These are phyloP conservation scores for Pampus argenteus DNA, from an alignment of 2,797 vertebrate genomes.

Conservation along the genomic window DNA sequence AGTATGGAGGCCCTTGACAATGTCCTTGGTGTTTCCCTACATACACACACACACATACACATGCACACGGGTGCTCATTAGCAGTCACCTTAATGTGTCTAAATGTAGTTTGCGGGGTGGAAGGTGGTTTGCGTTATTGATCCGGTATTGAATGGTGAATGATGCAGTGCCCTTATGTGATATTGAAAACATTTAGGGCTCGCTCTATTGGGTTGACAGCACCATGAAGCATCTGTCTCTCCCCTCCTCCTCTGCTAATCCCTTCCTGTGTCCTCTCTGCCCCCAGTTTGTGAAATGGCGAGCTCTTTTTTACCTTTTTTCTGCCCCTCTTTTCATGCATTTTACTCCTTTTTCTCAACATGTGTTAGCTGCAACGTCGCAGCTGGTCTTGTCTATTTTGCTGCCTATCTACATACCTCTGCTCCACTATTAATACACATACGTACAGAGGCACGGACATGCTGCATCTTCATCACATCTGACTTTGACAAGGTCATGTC, in stretches of 20 bases:
- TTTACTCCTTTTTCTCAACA: conserved; percentile 11
- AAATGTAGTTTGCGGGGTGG: conserved; percentile 80
- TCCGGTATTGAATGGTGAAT: conserved; percentile 78
- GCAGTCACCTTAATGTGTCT: conserved; percentile 85
- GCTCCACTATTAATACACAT: conserved; percentile 31
- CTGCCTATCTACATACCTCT: conserved; percentile 46
- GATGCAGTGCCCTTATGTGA: conserved; percentile 84
- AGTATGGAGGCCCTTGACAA: conserved; percentile 63
- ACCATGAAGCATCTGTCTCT: conserved; percentile 48
- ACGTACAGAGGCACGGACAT: conserved; percentile 6
- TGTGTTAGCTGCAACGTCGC: background rate
- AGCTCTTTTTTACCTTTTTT: background rate
- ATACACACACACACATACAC: background rate
- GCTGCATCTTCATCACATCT: conserved; percentile 63
- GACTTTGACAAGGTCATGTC: conserved; percentile 81
- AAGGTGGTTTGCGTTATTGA: conserved; percentile 83
- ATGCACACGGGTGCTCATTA: conserved; percentile 68
- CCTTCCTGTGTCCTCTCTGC: conserved; percentile 33
- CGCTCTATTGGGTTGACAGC: conserved; percentile 51
- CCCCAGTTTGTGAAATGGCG: conserved; percentile 34
- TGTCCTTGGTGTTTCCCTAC: conserved; percentile 51
- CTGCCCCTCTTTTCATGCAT: conserved; percentile 6
- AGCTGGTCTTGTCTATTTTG: conserved; percentile 15
- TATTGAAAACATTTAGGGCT: conserved; percentile 82
- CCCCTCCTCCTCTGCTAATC: conserved; percentile 51